These are phyloP conservation scores for Pogonognathellus flavescens DNA, from an alignment of 1,140 invertebrate species.

Conservation along the genomic window DNA sequence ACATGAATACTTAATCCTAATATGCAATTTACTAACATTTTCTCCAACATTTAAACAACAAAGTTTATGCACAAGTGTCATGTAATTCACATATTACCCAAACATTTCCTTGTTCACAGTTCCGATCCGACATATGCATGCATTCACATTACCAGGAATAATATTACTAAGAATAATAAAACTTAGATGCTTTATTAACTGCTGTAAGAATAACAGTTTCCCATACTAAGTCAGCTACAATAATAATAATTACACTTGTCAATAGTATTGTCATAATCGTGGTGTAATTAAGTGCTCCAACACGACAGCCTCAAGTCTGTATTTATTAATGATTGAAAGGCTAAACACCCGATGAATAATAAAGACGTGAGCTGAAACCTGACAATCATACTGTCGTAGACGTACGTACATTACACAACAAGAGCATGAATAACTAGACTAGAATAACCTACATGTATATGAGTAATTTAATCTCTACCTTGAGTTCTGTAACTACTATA, in stretches of 20 bases:
- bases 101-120: too few species aligned
- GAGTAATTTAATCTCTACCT: too few species aligned
- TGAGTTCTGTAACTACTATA: too few species aligned
- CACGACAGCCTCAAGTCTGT: neutral
- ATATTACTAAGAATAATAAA: neutral
- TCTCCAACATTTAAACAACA: neutral
- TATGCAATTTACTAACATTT: neutral
- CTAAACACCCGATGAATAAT: conserved; percentile 16
- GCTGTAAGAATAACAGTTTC: neutral
- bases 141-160: neutral
- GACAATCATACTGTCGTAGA: too few species aligned
- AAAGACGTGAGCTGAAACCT: neutral
- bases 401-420: too few species aligned
- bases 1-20: too few species aligned
- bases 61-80: neutral
- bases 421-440: too few species aligned
- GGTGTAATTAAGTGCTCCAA: conserved; percentile 24
- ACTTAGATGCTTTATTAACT: neutral
- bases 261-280: conserved; percentile 21
- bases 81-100: neutral
- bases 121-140: neutral
- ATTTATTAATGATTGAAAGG: conserved; percentile 10
- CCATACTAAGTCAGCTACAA: neutral
- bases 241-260: conserved; percentile 29
- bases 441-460: too few species aligned